Evolutionary conservation across 2,888 invertebrate genomes (phyloP).

Genomic region (Drosophila fungiperda): DNA sequence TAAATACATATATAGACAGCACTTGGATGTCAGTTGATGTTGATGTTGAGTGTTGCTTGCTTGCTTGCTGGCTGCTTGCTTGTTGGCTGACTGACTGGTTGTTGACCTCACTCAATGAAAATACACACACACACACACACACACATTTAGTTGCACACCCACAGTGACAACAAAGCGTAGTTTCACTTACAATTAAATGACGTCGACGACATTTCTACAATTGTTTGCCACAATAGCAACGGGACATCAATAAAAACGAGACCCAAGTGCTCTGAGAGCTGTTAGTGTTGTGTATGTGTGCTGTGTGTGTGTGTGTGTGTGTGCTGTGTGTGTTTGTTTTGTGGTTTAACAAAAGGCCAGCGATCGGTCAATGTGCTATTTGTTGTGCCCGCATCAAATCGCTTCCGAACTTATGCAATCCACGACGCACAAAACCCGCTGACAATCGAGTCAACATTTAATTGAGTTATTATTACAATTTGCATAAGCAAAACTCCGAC

Average conservation of each 20-base stretch:
- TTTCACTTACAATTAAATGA: slow-evolving; percentile 82
- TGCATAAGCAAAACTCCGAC: slow-evolving; percentile 64
- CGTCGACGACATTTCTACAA: slow-evolving; percentile 77
- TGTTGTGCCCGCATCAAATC: slow-evolving; percentile 74
- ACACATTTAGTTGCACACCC: slow-evolving; percentile 6
- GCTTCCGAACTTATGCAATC: slow-evolving; percentile 56
- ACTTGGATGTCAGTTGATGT: slow-evolving; percentile 61
- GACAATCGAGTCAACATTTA: slow-evolving; percentile 50
- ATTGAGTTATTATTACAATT: slow-evolving; percentile 79
- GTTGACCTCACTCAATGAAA: slow-evolving; percentile 69
- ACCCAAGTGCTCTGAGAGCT: slow-evolving; percentile 41
- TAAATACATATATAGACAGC: slow-evolving; percentile 67
- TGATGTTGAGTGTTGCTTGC: slow-evolving; percentile 69
- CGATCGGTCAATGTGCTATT: slow-evolving; percentile 78
- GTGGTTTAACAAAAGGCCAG: slow-evolving; percentile 58
- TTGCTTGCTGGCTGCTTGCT: slow-evolving; percentile 47
- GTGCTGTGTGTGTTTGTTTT: slow-evolving; percentile 20
- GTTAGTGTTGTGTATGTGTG: not conserved
- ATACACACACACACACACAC: slow-evolving; percentile 21
- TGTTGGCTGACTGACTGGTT: slow-evolving; percentile 56
- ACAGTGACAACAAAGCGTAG: slow-evolving; percentile 64
- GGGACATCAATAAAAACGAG: slow-evolving; percentile 78
- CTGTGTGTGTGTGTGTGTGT: slow-evolving; percentile 1
- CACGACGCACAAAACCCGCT: slow-evolving; percentile 8
- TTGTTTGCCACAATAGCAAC: slow-evolving; percentile 74